Conservation (phyloP, 2,888 invertebrate genomes). For the Osmoderma eremita region DNA sequence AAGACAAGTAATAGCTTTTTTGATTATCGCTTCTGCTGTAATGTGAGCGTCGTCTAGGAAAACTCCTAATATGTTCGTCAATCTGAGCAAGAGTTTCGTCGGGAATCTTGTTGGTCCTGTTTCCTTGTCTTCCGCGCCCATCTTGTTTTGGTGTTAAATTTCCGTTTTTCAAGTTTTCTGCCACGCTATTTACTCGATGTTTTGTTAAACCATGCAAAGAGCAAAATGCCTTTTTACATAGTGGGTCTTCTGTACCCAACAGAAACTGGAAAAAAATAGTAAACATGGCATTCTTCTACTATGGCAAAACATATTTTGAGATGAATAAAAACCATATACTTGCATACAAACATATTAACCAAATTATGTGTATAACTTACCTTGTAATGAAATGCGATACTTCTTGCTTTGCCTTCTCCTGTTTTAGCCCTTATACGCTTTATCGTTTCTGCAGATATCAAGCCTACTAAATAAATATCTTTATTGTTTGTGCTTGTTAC, state of each 20-base stretch:
- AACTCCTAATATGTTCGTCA: slow-evolving; percentile 25
- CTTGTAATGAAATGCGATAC: background rate
- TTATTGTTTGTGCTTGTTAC: slow-evolving; percentile 26
- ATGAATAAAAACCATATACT: no score
- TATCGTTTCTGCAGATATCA: slow-evolving; percentile 6
- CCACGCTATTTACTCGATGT: slow-evolving; percentile 25
- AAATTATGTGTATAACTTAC: no score
- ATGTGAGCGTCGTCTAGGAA: no score
- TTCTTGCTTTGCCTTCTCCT: slow-evolving; percentile 10
- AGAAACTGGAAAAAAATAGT: slow-evolving; percentile 24
- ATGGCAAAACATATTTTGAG: no score
- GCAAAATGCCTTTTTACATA: slow-evolving; percentile 30
- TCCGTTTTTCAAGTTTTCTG: slow-evolving; percentile 22
- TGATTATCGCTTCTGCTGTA: no score
- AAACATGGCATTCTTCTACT: background rate
- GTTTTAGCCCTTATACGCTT: slow-evolving; percentile 17
- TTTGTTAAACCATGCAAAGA: slow-evolving; percentile 31
- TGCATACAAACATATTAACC: no score
- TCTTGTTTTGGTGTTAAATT: background rate
- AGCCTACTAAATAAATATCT: slow-evolving; percentile 26
- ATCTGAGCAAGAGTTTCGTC: slow-evolving; percentile 31
- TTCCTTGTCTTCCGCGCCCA: slow-evolving; percentile 7
- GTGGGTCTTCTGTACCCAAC: slow-evolving; percentile 19
- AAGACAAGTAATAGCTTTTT: no score
- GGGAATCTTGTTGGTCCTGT: slow-evolving; percentile 31